These are phyloP conservation scores for Trissolcus japonicus DNA, from an alignment of 2,888 invertebrate species.

Conservation along the genomic window DNA sequence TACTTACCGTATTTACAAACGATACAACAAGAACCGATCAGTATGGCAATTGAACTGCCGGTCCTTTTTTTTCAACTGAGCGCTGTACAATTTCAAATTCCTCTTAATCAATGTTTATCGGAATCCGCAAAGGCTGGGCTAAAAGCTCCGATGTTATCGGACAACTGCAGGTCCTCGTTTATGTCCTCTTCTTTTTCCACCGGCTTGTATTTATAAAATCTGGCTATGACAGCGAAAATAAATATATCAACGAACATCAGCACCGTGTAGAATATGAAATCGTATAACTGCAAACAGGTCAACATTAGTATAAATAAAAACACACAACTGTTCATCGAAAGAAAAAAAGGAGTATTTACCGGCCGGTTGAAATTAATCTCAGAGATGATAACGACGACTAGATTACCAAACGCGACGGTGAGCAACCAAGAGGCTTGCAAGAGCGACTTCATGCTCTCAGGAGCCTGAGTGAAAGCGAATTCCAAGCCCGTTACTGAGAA, in stretches of 20 bases:
- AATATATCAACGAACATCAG: constrained; percentile 90
- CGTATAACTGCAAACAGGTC: constrained; percentile 83
- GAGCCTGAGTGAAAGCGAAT: constrained; percentile 97
- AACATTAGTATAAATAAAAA: background rate
- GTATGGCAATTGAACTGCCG: too few relatives aligned
- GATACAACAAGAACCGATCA: too few relatives aligned
- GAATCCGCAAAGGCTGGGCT: constrained; percentile 25
- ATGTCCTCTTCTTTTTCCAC: constrained; percentile 23
- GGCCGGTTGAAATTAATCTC: constrained; percentile 86
- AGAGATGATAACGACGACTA: constrained; percentile 93
- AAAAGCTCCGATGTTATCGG: constrained; percentile 25
- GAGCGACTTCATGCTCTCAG: constrained; percentile 94
- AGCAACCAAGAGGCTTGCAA: constrained; percentile 94
- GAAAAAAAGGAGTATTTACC: constrained; percentile 76
- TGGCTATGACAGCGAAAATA: constrained; percentile 88
- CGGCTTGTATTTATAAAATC: constrained; percentile 84
- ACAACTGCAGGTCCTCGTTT: constrained; percentile 26
- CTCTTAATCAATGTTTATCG: constrained; percentile 14
- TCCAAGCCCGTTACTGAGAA: constrained; percentile 96
- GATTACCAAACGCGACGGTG: constrained; percentile 94
- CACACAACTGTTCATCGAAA: background rate
- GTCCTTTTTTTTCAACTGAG: too few relatives aligned
- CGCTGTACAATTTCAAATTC: too few relatives aligned
- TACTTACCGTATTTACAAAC: too few relatives aligned
- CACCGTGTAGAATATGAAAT: constrained; percentile 91